Evolutionary conservation across 2,113 vertebrate species (phyloP), one percentile per base, ranked within the genome.

Genomic region (Brachionichthys hirsutus): DNA sequence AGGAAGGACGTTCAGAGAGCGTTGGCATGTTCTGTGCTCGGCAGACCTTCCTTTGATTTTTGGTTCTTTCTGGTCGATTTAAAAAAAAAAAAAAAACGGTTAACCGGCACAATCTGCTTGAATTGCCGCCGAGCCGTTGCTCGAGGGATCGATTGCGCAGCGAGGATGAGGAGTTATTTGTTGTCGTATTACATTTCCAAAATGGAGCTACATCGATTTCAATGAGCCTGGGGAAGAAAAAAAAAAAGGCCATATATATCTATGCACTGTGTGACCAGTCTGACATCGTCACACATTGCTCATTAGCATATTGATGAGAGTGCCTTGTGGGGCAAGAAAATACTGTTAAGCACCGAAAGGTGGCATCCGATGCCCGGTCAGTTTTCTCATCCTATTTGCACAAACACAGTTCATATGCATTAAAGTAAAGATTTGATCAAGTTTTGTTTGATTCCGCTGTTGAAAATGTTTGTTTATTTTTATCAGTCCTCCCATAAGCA

Each of bases 1-100:
- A 62, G 62, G 47, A 35, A 36, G 51, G 44, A 61, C 59, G 45
- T 69, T 42, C 66, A 51, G 54, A 60, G 62, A 62, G 40, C 47
- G 47, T 73, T 75, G 17, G 58, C 55, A 44, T 60, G 19, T 36
- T 51, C 42, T 45, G 15, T 35, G 40, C 41, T 48, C 54, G 17
- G 70, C 63, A 70, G 62, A 79, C 47, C 38, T 56, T 40, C 36
- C 17, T 42, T 59, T 30, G 48, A 41, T 42, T 9, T 42, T 9
- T 62, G 48, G 35, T 60, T 70, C 52, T 20, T 17, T 61, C 52
- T 54, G 58, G 51, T 44, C 12, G 20, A 30, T 15, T 12, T 10
- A 18, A 55, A 12, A 34, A 2, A 19, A 52, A n/a, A 10, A 30
- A 30, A 4, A 34, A 51, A 24, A 20, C 17, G 38, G 41, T 13